Evolutionary conservation across 2,797 vertebrate genomes (phyloP).

Genomic region (Triplophysa bombifrons): DNA sequence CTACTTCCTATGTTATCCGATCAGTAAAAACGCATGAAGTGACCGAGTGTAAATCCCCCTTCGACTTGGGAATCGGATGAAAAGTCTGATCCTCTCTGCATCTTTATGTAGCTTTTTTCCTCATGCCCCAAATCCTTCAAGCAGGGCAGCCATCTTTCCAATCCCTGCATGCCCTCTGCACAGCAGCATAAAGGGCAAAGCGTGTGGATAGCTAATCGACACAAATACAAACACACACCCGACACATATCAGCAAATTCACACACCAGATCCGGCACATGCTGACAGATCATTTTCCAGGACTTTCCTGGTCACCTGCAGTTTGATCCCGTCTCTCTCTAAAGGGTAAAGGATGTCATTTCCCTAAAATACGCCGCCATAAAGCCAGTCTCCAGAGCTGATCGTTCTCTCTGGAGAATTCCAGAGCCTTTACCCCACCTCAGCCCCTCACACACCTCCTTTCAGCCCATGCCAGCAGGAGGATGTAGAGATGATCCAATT

Average conservation of each 20-base stretch:
- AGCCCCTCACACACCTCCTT: constrained; percentile 21
- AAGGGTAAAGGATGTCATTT: constrained; percentile 38
- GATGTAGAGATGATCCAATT: constrained; percentile 66
- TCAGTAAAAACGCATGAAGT: background rate
- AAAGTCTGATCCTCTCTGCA: constrained; percentile 32
- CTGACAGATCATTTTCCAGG: constrained; percentile 30
- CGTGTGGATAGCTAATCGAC: constrained; percentile 8
- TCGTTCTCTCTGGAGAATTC: constrained; percentile 42
- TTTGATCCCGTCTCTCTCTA: constrained; percentile 34
- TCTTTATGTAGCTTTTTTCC: background rate
- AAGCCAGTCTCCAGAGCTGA: constrained; percentile 40
- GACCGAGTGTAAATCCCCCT: background rate
- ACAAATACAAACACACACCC: constrained; percentile 17
- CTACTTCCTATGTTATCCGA: background rate
- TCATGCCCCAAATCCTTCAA: constrained; percentile 16
- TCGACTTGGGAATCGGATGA: background rate
- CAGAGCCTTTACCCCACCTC: constrained; percentile 37
- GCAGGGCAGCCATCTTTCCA: constrained; percentile 16
- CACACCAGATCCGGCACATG: constrained; percentile 16
- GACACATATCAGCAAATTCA: constrained; percentile 37
- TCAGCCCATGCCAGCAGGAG: constrained; percentile 30
- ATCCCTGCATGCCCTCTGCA: constrained; percentile 32
- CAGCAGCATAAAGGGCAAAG: constrained; percentile 22
- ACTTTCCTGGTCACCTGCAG: background rate
- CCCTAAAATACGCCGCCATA: constrained; percentile 29